phyloP scores from a whole-genome alignment of 1,140 invertebrate genomes.

The Dinothrombium tinctorium region DNA sequence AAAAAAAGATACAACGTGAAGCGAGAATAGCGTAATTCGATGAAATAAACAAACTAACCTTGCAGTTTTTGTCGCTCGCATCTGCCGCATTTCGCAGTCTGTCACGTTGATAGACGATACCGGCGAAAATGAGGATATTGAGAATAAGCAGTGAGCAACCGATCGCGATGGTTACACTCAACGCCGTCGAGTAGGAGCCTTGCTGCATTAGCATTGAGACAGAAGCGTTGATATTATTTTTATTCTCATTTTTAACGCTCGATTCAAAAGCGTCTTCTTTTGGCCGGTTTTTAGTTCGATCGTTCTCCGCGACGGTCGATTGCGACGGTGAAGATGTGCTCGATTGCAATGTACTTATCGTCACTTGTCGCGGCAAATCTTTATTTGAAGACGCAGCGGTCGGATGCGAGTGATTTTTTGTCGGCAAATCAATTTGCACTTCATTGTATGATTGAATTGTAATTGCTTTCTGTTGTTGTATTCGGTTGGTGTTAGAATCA shows the following conservation, averaged over 20 bases:
- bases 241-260: too few relatives aligned
- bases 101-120: conserved; percentile 63
- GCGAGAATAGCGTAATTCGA: too few relatives aligned
- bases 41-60: too few relatives aligned
- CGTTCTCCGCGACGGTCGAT: not conserved
- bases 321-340: not conserved
- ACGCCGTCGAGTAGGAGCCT: conserved; percentile 57
- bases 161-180: conserved; percentile 76
- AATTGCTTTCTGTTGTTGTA: not conserved
- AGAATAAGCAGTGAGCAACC: conserved; percentile 67
- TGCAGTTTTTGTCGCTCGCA: too few relatives aligned
- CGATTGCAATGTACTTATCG: not conserved
- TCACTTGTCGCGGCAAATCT: not conserved
- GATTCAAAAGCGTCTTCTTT: not conserved
- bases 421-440: not conserved
- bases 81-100: too few relatives aligned
- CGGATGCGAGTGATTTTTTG: not conserved
- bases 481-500: not conserved
- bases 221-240: conserved; percentile 5
- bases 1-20: too few relatives aligned
- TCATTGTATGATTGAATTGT: not conserved
- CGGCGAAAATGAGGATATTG: conserved; percentile 78
- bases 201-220: conserved; percentile 16
- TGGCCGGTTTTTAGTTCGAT: not conserved
- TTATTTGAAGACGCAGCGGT: not conserved